phyloP scores from a whole-genome alignment of 2,888 invertebrate genomes.

The Nipponacmea schrenckii region DNA sequence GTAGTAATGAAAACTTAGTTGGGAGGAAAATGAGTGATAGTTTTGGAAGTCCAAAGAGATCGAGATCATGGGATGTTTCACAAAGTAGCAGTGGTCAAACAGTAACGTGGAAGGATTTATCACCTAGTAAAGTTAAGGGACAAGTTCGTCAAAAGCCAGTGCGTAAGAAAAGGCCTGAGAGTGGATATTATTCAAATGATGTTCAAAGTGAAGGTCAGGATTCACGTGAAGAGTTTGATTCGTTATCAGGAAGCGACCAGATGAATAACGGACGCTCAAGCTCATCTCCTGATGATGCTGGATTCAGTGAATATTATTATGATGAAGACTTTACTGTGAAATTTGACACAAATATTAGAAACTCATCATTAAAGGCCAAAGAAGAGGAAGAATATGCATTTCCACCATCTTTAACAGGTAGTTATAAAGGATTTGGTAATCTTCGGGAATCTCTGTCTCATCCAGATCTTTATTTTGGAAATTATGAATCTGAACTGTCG shows the following conservation, averaged over 20 bases:
- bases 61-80: slow-evolving; percentile 25
- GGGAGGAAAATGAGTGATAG: slow-evolving; percentile 20
- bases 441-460: slow-evolving; percentile 27
- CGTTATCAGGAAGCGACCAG: slow-evolving; percentile 32
- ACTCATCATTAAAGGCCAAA: slow-evolving; percentile 42
- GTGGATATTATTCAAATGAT: slow-evolving; percentile 44
- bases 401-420: slow-evolving; percentile 34
- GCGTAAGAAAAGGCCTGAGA: slow-evolving; percentile 35
- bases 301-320: slow-evolving; percentile 63
- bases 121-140: slow-evolving; percentile 43
- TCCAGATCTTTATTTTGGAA: slow-evolving; percentile 33
- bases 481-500: slow-evolving; percentile 57
- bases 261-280: slow-evolving; percentile 16
- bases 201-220: slow-evolving; percentile 37
- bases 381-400: slow-evolving; percentile 33
- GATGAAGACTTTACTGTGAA: slow-evolving; percentile 65
- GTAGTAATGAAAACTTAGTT: slow-evolving; percentile 22
- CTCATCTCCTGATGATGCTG: slow-evolving; percentile 52
- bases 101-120: slow-evolving; percentile 53
- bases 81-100: slow-evolving; percentile 31
- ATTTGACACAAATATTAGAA: slow-evolving; percentile 57
- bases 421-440: slow-evolving; percentile 31
- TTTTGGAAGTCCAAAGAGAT: slow-evolving; percentile 24
- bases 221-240: slow-evolving; percentile 39
- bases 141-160: slow-evolving; percentile 8